Percentiles rank a stretch among this genome's conserved stretches.
Conservation (phyloP, 2,113 vertebrate species). For the Ivindomyrus marchei region DNA sequence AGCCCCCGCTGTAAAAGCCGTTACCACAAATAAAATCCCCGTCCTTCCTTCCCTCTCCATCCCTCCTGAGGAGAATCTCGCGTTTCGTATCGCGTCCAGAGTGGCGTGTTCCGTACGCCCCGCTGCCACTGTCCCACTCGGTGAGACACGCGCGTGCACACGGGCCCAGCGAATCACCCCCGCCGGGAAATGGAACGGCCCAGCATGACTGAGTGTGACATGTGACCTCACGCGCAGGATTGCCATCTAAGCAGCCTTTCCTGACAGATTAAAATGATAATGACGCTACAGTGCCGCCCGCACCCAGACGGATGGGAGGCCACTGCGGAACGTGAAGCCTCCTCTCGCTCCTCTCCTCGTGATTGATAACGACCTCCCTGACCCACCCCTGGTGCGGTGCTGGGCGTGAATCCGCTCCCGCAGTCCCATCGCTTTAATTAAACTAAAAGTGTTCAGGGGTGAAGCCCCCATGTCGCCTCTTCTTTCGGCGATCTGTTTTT, state of each 20-base stretch:
- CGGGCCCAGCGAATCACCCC: background rate
- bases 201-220: slow-evolving; percentile 45
- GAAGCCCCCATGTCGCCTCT: background rate
- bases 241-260: slow-evolving; percentile 36
- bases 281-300: slow-evolving; percentile 60
- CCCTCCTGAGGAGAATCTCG: background rate
- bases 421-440: slow-evolving; percentile 40
- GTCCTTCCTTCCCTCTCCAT: background rate
- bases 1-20: background rate
- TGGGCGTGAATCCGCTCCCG: slow-evolving; percentile 44
- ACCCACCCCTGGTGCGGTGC: slow-evolving; percentile 50
- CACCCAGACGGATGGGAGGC: slow-evolving; percentile 52
- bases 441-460: slow-evolving; percentile 36
- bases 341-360: slow-evolving; percentile 30
- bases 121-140: background rate
- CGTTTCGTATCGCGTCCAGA: background rate
- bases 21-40: background rate
- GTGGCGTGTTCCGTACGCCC: background rate
- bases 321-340: slow-evolving; percentile 23
- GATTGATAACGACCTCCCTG: slow-evolving; percentile 60
- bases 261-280: slow-evolving; percentile 60
- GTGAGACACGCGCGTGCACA: background rate
- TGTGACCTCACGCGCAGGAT: slow-evolving; percentile 27
- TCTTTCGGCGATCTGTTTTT: background rate
- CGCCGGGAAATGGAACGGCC: slow-evolving; percentile 23